A percentile compares a stretch with the other conserved stretches of the same genome.
Evolutionary conservation across 2,888 invertebrate genomes (phyloP).

Genomic region (Germaria angustata): DNA sequence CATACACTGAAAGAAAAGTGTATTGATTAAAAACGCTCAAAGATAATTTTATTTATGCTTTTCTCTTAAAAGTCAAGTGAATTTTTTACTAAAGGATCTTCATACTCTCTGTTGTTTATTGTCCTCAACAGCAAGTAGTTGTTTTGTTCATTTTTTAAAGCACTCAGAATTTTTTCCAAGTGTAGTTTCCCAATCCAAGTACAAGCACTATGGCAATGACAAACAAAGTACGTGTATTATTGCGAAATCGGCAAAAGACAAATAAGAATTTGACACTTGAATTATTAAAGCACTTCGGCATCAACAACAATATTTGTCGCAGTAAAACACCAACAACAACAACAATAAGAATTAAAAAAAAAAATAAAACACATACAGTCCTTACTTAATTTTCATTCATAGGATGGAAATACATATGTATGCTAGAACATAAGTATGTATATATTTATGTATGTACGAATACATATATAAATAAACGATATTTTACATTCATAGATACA

Average conservation of each 20-base stretch:
- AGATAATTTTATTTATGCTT: no score
- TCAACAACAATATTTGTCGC: constrained; percentile 60
- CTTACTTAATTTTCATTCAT: no score
- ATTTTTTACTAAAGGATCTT: background rate
- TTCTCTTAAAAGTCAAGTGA: background rate
- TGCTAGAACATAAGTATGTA: no score
- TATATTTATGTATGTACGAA: background rate
- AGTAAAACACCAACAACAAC: constrained; percentile 46
- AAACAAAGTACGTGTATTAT: constrained; percentile 75
- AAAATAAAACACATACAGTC: no score
- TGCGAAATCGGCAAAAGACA: constrained; percentile 79
- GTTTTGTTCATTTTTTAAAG: no score
- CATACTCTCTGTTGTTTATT: no score
- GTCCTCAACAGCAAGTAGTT: no score
- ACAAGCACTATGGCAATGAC: constrained; percentile 53
- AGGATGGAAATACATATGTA: no score
- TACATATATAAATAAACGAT: background rate
- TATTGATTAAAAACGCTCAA: no score
- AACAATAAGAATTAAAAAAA: constrained; percentile 27
- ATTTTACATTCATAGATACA: background rate
- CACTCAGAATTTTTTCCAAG: constrained; percentile 45
- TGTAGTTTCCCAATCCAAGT: constrained; percentile 39
- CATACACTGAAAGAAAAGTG: no score
- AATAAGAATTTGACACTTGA: constrained; percentile 79
- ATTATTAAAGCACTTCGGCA: constrained; percentile 73